A percentile compares a stretch with the other conserved stretches of the same genome.
These are phyloP conservation scores for Stenchaetothrips biformis DNA, from an alignment of 2,888 invertebrate species.

Conservation along the genomic window DNA sequence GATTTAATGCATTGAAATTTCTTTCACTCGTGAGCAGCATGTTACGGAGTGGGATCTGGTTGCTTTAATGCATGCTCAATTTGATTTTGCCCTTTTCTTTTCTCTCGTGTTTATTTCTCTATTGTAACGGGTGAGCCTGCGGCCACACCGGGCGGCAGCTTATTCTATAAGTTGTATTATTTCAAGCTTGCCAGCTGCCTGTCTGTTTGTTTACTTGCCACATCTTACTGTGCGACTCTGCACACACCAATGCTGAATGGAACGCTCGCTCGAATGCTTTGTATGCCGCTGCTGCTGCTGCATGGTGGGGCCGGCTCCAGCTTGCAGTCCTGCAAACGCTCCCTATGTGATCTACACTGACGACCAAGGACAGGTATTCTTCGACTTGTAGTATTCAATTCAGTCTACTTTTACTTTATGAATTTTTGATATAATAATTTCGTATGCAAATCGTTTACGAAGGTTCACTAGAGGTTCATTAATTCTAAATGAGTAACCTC, in stretches of 20 bases:
- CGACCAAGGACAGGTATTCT: slow-evolving; percentile 85
- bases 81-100: slow-evolving; percentile 27
- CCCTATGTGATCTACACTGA: slow-evolving; percentile 93
- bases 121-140: not conserved
- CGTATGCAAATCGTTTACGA: not conserved
- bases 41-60: not conserved
- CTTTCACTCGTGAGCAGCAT: not conserved
- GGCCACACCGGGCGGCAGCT: not conserved
- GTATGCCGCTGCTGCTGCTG: slow-evolving; percentile 49
- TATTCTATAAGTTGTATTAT: not conserved
- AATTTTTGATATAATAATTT: not conserved
- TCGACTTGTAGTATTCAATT: not conserved
- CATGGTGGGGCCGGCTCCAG: slow-evolving; percentile 48
- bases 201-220: slow-evolving; percentile 21
- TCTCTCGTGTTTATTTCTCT: slow-evolving; percentile 5
- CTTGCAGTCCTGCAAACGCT: slow-evolving; percentile 66
- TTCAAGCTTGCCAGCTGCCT: slow-evolving; percentile 22
- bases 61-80: slow-evolving; percentile 23
- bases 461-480: not conserved
- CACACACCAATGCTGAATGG: slow-evolving; percentile 24
- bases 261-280: slow-evolving; percentile 25
- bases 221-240: slow-evolving; percentile 8
- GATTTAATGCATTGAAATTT: not conserved
- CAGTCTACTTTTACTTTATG: not conserved
- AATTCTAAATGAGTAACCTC: too few relatives aligned